Conservation (phyloP, 2,797 vertebrate species). For the Microctenopoma stevenorrisi region DNA sequence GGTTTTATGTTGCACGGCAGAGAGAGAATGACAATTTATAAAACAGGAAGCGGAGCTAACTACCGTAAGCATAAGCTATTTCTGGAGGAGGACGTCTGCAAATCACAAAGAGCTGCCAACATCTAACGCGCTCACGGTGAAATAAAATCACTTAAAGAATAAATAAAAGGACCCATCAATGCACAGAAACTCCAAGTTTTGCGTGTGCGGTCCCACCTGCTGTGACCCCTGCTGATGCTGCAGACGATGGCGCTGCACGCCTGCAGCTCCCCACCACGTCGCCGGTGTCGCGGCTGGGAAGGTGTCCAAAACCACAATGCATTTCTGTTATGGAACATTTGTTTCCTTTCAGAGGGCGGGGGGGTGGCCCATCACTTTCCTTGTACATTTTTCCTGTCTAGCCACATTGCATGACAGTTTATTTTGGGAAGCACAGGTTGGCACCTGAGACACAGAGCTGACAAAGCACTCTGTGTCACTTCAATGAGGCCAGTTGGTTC, state of each 20-base stretch:
- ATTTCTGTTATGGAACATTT: constrained; percentile 79
- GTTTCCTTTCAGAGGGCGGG: constrained; percentile 72
- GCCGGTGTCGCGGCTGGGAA: constrained; percentile 65
- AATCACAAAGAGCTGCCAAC: constrained; percentile 68
- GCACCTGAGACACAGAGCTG: constrained; percentile 79
- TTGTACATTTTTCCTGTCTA: constrained; percentile 61
- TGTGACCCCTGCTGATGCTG: constrained; percentile 51
- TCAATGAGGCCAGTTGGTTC: constrained; percentile 69
- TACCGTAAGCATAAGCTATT: constrained; percentile 71
- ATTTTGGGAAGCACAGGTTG: constrained; percentile 74
- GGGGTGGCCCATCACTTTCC: constrained; percentile 53
- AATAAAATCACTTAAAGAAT: constrained; percentile 45
- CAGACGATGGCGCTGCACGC: constrained; percentile 45
- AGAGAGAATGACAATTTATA: constrained; percentile 74
- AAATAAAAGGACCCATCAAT: constrained; percentile 40
- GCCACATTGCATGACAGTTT: constrained; percentile 73
- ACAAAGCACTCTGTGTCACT: constrained; percentile 73
- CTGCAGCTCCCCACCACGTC: constrained; percentile 58
- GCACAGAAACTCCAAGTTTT: constrained; percentile 40
- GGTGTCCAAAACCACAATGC: constrained; percentile 66
- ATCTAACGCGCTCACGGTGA: constrained; percentile 49
- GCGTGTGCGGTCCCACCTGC: constrained; percentile 34
- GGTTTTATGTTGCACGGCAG: constrained; percentile 62
- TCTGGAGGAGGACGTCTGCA: constrained; percentile 71
- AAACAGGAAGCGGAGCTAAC: constrained; percentile 74